A percentile compares a stretch with the other conserved stretches of the same genome.
Conservation (phyloP, 2,113 vertebrate genomes). For the Forbesichthys agassizii region DNA sequence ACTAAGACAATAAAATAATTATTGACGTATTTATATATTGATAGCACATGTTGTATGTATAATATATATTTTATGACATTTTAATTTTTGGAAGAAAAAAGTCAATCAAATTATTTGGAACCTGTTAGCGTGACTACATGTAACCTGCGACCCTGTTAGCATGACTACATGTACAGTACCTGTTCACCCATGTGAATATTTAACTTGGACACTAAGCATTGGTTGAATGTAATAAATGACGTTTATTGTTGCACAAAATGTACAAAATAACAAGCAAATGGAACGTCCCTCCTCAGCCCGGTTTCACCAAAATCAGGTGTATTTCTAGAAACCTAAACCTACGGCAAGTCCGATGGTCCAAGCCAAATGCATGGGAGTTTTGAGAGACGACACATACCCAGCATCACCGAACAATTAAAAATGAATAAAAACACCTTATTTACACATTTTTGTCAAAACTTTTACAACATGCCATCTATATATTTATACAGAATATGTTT, state of each 20-base stretch:
- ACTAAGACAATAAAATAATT: too few relatives aligned
- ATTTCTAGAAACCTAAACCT: slow-evolving; percentile 75
- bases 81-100: too few relatives aligned
- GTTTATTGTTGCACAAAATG: slow-evolving; percentile 90
- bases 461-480: slow-evolving; percentile 84
- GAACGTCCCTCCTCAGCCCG: slow-evolving; percentile 55
- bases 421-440: slow-evolving; percentile 86
- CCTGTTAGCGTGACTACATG: too few relatives aligned
- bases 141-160: too few relatives aligned
- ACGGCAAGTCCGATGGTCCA: slow-evolving; percentile 77
- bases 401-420: slow-evolving; percentile 83
- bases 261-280: slow-evolving; percentile 92
- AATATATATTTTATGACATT: too few relatives aligned
- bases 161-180: too few relatives aligned
- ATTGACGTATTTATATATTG: too few relatives aligned
- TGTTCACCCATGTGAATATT: too few relatives aligned
- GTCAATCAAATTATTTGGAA: too few relatives aligned
- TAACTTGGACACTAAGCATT: too few relatives aligned
- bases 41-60: too few relatives aligned
- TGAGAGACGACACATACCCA: slow-evolving; percentile 80
- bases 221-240: slow-evolving; percentile 80
- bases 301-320: slow-evolving; percentile 66
- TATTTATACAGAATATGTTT: slow-evolving; percentile 79
- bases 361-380: slow-evolving; percentile 79
- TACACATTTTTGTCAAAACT: slow-evolving; percentile 79